Evolutionary conservation across 2,113 vertebrate genomes (phyloP), one percentile per base, ranked within the genome.

Genomic region (Lamprotornis superbus): DNA sequence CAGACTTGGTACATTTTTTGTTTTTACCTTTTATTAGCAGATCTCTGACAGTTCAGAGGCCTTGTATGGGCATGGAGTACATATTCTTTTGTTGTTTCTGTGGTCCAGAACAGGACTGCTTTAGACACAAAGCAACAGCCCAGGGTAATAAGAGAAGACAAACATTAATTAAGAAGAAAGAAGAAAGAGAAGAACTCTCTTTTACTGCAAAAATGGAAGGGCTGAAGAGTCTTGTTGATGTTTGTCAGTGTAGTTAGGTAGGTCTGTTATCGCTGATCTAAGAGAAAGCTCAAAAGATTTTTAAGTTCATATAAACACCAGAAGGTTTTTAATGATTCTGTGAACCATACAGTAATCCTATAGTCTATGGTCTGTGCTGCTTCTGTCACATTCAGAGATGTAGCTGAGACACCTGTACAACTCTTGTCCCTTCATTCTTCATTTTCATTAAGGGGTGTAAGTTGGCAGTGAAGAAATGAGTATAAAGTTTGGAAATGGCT

Each of bases 151-250:
- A 86, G 13, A 82, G 57, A 93, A 93, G 71, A 92, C 56, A 88
- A 93, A 84, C 73, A 84, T 63, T 85, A 91, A 86, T 93, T 92
- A 87, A 89, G 71, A 94, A 89, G 55, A 74, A 83, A 30, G 24
- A 71, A 55, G 39, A 56, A 79, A 63, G 35, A 56, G 42, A 85
- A 88, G 19, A 56, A 47, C 35, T 73, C 24, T 65, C 25, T 82
- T 95, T 90, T 94, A 79, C 82, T 94, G 52, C 37, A 82, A 61
- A 91, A 94, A 64, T 47, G 39, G 50, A 91, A 90, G 76, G 60
- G 60, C 57, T 80, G 83, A 94, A 76, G 25, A 88, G 30, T 22
- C 68, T 49, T 81, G 46, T 56, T 85, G 68, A 63, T 92, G 73
- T 86, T 87, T 95, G 46, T 86, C 64, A 65, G 47, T 74, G 52